Evolutionary conservation across 2,797 vertebrate species (phyloP).

Genomic region (Pteropus rufus): DNA sequence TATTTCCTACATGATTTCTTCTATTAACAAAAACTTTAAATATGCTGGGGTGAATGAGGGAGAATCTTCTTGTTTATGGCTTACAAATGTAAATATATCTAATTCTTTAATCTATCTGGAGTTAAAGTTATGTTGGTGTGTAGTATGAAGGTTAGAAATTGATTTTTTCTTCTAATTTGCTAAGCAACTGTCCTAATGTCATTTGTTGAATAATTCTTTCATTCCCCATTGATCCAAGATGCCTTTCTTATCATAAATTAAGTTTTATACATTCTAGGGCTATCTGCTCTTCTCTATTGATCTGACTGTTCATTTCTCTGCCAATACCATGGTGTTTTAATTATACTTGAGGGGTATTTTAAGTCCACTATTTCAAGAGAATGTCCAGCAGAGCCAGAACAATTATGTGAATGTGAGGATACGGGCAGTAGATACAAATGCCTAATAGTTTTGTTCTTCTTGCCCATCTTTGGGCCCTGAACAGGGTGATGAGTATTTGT

Average conservation of each 20-base stretch:
- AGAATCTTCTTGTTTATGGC: not conserved
- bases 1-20: slow-evolving; percentile 10
- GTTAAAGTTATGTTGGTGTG: slow-evolving; percentile 22
- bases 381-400: slow-evolving; percentile 2
- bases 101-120: slow-evolving; percentile 42
- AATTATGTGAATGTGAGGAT: slow-evolving; percentile 6
- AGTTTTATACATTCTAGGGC: slow-evolving; percentile 58
- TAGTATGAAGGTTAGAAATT: slow-evolving; percentile 61
- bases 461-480: not conserved
- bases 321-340: slow-evolving; percentile 64
- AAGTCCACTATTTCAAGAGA: slow-evolving; percentile 52
- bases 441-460: not conserved
- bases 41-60: not conserved
- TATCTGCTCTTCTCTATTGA: slow-evolving; percentile 66
- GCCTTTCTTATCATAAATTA: slow-evolving; percentile 73
- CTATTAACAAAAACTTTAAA: slow-evolving; percentile 30
- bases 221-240: slow-evolving; percentile 66
- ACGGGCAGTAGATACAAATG: not conserved
- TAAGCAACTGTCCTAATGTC: slow-evolving; percentile 60
- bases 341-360: slow-evolving; percentile 64
- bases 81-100: slow-evolving; percentile 37
- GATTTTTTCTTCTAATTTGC: slow-evolving; percentile 74
- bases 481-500: not conserved
- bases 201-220: slow-evolving; percentile 67
- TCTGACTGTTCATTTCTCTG: slow-evolving; percentile 50